Percentiles rank a stretch among this genome's conserved stretches.
Conservation (phyloP, 2,888 invertebrate species). For the Barypeithes pellucidus region DNA sequence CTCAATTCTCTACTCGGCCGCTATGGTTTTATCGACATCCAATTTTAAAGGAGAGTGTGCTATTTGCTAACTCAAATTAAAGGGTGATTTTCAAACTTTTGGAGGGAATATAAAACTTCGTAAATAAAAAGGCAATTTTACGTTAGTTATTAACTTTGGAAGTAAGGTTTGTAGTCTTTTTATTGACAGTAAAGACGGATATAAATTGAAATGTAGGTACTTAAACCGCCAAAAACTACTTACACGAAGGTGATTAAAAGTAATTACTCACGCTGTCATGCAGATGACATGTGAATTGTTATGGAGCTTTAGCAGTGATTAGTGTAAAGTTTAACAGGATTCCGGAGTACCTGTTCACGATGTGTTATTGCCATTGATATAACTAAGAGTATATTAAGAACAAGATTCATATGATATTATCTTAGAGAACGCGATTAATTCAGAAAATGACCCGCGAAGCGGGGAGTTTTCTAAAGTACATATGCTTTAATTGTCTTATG, state of each 20-base stretch:
- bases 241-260: background rate
- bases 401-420: too few species aligned
- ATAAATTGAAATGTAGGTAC: slow-evolving; percentile 3
- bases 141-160: slow-evolving; percentile 7
- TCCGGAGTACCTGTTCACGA: too few species aligned
- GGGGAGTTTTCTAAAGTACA: too few species aligned
- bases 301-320: background rate
- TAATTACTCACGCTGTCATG: too few species aligned
- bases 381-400: too few species aligned
- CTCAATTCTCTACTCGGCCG: slow-evolving; percentile 14
- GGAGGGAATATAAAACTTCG: background rate
- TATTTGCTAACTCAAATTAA: slow-evolving; percentile 25
- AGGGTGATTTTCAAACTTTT: slow-evolving; percentile 19
- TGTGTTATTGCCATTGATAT: too few species aligned
- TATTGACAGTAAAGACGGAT: background rate
- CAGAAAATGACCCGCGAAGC: too few species aligned
- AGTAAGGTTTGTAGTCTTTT: background rate
- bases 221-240: background rate
- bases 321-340: too few species aligned
- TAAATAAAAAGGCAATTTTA: slow-evolving; percentile 11
- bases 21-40: slow-evolving; percentile 27
- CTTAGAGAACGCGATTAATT: too few species aligned
- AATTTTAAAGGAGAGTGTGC: slow-evolving; percentile 19
- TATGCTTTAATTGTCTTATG: too few species aligned
- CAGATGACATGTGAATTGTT: background rate